Evolutionary conservation across 2,113 vertebrate genomes (phyloP), one percentile per base, ranked within the genome.

Genomic region (Colius striatus): DNA sequence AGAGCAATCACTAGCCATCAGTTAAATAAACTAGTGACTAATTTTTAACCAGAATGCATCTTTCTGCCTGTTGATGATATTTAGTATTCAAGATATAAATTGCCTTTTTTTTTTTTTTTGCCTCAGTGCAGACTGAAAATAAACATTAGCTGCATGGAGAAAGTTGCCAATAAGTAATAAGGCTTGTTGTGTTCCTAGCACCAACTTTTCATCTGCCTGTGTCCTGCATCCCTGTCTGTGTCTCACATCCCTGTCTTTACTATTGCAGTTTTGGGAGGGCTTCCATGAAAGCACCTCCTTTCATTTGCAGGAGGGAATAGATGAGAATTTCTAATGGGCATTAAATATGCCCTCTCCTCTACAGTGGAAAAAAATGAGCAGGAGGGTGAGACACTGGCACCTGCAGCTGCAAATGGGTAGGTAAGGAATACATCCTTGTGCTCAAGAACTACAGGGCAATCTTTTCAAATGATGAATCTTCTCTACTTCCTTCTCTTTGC

Each of bases 401-500:
- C 34, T 38, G 29, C 0, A 4, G 13, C 65, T 78, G 51, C 30
- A 57, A 18, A 43, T 47, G 51, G 17, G 8, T 7, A 4, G 14
- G 14, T 15, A 38, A 68, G 27, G 45, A 16, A 19, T 32, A 34
- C 10, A 7, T 27, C 9, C n/a, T 34, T 11, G 13, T 51, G 21
- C 53, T 80, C 15, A 11, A 13, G 32, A 23, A 9, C 29, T 2
- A 0, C 25, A 32, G 6, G 53, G 7, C 15, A 54, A 4, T 2
- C 60, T 70, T 74, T 76, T 66, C 13, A 36, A n/a, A 38, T 7
- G 3, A 21, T 1, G 5, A 4, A 4, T 38, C 12, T 84, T 51
- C 13, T 17, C 41, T 1, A 2, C 2, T 9, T 17, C 14, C 19
- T 47, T 7, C 7, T 53, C 30, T 73, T 71, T 38, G 1, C n/a